Percentiles rank a stretch among this genome's conserved stretches.
These are phyloP conservation scores for Diacarnus erythraeanus DNA, from an alignment of 37 sponge, comb jelly and placozoan species.

Conservation along the genomic window DNA sequence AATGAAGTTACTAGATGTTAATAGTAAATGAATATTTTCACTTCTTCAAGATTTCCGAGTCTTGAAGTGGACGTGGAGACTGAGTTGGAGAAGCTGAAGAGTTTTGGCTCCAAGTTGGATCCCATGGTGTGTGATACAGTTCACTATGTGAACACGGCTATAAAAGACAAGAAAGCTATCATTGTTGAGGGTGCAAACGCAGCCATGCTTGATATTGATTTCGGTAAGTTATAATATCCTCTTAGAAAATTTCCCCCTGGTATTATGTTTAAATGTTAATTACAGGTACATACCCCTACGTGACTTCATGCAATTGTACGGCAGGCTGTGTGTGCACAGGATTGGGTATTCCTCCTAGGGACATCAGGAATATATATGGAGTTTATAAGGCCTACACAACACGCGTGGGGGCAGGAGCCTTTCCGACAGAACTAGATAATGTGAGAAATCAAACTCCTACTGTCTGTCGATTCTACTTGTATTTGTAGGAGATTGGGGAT, in stretches of 20 bases:
- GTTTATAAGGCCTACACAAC: slow-evolving; percentile 98
- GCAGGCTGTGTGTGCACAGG: slow-evolving; percentile 93
- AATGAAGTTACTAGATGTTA: no score
- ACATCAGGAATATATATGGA: slow-evolving; percentile 70
- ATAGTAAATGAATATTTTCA: no score
- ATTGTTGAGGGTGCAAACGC: slow-evolving; percentile 99
- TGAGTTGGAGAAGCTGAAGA: slow-evolving; percentile 52
- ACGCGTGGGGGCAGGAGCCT: slow-evolving; percentile 89
- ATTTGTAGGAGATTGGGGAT: slow-evolving; percentile 77
- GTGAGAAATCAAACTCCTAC: slow-evolving; percentile 33
- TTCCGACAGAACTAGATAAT: slow-evolving; percentile 90
- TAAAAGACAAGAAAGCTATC: slow-evolving; percentile 65
- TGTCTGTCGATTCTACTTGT: neutral
- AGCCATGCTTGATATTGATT: slow-evolving; percentile 98
- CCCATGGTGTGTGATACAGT: slow-evolving; percentile 92
- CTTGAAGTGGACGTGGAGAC: slow-evolving; percentile 65
- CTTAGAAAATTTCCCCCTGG: neutral
- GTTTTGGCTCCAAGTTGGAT: slow-evolving; percentile 45
- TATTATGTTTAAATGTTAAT: neutral
- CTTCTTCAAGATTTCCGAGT: slow-evolving; percentile 71
- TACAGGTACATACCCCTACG: slow-evolving; percentile 96
- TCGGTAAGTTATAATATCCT: slow-evolving; percentile 58
- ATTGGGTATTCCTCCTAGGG: slow-evolving; percentile 89
- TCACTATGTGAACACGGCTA: slow-evolving; percentile 59
- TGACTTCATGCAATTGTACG: slow-evolving; percentile 95